These are phyloP conservation scores for Burhinus oedicnemus DNA, from an alignment of 2,113 vertebrate genomes.

Conservation along the genomic window DNA sequence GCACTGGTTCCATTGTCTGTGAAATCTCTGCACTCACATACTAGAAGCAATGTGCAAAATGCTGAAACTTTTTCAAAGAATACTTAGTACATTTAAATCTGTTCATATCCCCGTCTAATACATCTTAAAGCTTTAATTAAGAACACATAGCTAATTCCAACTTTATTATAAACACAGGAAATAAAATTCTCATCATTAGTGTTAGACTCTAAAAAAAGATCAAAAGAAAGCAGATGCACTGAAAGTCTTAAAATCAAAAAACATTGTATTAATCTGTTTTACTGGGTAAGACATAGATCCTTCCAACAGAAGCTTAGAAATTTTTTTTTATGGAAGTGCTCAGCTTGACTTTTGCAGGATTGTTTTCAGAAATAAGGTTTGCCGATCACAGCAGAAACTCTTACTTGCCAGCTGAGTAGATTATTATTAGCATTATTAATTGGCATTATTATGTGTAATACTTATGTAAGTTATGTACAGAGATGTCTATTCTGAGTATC, in stretches of 20 bases:
- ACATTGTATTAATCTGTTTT: neutral
- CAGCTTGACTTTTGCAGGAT: neutral
- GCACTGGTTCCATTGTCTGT: neutral
- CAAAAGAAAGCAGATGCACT: neutral
- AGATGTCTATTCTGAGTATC: neutral
- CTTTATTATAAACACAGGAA: conserved; percentile 4
- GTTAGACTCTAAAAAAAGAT: neutral
- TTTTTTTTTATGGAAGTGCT: neutral
- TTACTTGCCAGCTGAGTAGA: neutral
- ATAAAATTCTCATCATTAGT: neutral
- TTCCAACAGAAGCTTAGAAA: neutral
- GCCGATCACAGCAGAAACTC: neutral
- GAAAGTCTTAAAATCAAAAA: neutral
- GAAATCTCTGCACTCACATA: neutral
- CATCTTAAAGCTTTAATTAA: neutral
- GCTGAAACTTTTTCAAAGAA: neutral
- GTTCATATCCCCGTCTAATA: neutral
- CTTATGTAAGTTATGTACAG: neutral
- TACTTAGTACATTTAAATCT: neutral
- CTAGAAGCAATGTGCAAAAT: neutral
- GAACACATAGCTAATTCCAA: neutral
- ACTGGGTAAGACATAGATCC: neutral
- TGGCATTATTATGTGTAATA: neutral
- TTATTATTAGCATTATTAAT: conserved; percentile 16
- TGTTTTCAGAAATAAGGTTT: neutral